These are phyloP conservation scores for Gymnobelideus leadbeateri DNA, from an alignment of 2,113 vertebrate species.

Conservation along the genomic window DNA sequence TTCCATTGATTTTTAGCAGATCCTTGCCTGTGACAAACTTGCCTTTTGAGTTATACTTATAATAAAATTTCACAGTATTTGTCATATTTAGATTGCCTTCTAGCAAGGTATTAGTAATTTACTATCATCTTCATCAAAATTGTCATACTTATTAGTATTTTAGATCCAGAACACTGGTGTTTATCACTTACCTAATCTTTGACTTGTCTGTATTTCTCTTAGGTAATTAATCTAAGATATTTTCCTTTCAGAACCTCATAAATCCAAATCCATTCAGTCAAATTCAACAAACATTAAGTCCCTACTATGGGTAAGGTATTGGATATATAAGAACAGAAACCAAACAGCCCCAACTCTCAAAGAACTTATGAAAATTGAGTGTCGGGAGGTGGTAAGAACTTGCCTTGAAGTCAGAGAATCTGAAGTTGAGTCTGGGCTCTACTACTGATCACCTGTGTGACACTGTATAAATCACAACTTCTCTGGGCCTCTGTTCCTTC, in stretches of 20 bases:
- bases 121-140: conserved; percentile 9
- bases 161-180: conserved; percentile 15
- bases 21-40: neutral
- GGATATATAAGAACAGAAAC: neutral
- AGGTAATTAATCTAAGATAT: neutral
- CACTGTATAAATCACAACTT: neutral
- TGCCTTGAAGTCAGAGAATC: neutral
- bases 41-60: conserved; percentile 39
- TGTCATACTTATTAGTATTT: conserved; percentile 6
- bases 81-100: conserved; percentile 62
- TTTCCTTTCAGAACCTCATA: neutral
- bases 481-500: neutral
- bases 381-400: neutral
- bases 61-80: conserved; percentile 38
- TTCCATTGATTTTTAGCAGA: neutral
- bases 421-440: neutral
- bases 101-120: conserved; percentile 31
- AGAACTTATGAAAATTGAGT: neutral
- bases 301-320: neutral
- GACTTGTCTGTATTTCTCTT: conserved; percentile 35
- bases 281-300: neutral
- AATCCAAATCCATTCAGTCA: neutral
- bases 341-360: neutral
- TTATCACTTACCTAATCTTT: conserved; percentile 29
- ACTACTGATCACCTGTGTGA: neutral